Conservation (phyloP, 2,888 invertebrate species). For the Tetrapedia diversipes region DNA sequence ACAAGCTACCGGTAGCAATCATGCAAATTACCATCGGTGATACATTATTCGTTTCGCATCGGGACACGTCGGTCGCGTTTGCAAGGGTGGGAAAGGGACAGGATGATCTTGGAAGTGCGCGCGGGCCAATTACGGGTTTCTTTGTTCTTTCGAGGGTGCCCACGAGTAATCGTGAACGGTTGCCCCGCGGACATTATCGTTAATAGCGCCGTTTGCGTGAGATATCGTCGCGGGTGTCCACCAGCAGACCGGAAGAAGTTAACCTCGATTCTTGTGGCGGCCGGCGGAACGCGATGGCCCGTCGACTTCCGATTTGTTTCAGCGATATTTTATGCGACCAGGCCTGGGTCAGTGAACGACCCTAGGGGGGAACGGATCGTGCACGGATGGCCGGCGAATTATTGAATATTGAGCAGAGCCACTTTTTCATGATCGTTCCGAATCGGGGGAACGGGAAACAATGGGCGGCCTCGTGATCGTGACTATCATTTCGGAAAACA, state of each 20-base stretch:
- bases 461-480: constrained; percentile 43
- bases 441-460: constrained; percentile 53
- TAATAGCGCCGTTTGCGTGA: constrained; percentile 69
- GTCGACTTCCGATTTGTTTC: constrained; percentile 78
- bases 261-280: constrained; percentile 78
- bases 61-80: not conserved
- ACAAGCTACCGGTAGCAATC: constrained; percentile 27
- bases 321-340: constrained; percentile 77
- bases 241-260: constrained; percentile 78
- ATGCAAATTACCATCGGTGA: constrained; percentile 28
- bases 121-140: constrained; percentile 50
- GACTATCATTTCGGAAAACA: constrained; percentile 38
- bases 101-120: not conserved
- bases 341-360: constrained; percentile 52
- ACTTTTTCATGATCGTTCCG: constrained; percentile 56
- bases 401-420: constrained; percentile 73
- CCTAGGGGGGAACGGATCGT: constrained; percentile 46
- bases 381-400: constrained; percentile 63
- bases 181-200: constrained; percentile 49
- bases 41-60: constrained; percentile 29
- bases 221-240: constrained; percentile 57
- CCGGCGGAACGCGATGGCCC: constrained; percentile 73
- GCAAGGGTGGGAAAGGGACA: not conserved
- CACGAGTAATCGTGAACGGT: constrained; percentile 44
- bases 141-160: constrained; percentile 48